These are phyloP conservation scores for Forficula auricularia DNA, from an alignment of 1,140 invertebrate genomes.

Conservation along the genomic window DNA sequence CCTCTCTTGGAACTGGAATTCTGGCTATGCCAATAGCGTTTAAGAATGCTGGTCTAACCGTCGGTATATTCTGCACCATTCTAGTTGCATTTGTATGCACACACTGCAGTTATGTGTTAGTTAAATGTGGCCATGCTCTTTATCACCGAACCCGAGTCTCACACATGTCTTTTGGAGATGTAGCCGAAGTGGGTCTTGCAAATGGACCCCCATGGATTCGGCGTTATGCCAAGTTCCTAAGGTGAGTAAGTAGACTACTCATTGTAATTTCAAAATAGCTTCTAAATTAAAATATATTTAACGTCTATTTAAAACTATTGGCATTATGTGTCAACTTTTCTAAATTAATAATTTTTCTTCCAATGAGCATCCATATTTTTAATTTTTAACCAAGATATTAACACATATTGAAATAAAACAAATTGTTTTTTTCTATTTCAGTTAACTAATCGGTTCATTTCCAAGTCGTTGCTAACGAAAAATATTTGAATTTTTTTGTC, in stretches of 20 bases:
- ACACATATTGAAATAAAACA: no score
- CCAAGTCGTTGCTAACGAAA: no score
- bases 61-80: conserved; percentile 60
- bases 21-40: conserved; percentile 78
- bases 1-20: conserved; percentile 79
- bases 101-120: conserved; percentile 68
- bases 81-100: conserved; percentile 66
- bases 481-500: no score
- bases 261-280: conserved; percentile 8
- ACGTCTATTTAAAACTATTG: no score
- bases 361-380: no score
- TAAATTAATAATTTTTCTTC: no score
- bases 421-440: no score
- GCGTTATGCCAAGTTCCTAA: conserved; percentile 39
- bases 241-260: conserved; percentile 26
- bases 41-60: conserved; percentile 53
- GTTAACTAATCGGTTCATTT: no score
- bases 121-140: conserved; percentile 62
- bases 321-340: no score
- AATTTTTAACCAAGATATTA: no score
- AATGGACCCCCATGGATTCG: conserved; percentile 47
- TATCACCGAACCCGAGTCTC: conserved; percentile 48
- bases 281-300: no score
- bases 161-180: conserved; percentile 58
- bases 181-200: conserved; percentile 51